Percentiles rank a stretch among this genome's conserved stretches.
These are phyloP conservation scores for Hozukius guyotensis DNA, from an alignment of 2,797 vertebrate species.

Conservation along the genomic window DNA sequence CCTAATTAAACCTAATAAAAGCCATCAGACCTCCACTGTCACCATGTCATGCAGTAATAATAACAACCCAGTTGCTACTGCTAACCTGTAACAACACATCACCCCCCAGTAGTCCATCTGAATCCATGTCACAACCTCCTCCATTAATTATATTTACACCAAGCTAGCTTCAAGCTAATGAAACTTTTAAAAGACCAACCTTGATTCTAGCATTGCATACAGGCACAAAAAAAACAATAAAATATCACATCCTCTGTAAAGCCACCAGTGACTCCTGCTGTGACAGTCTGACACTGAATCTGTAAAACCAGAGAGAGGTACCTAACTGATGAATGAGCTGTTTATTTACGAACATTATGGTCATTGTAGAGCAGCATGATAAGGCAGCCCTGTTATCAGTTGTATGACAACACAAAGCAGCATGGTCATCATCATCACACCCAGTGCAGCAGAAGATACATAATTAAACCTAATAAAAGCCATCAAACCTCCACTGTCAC, in stretches of 20 bases:
- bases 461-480: background rate
- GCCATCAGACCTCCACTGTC: background rate
- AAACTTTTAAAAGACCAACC: background rate
- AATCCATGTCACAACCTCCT: too few relatives aligned
- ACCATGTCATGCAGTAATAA: background rate
- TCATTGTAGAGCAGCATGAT: background rate
- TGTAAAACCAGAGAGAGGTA: background rate
- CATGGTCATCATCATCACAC: slow-evolving; percentile 2
- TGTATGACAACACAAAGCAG: slow-evolving; percentile 21
- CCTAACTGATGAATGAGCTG: background rate
- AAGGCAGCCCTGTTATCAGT: background rate
- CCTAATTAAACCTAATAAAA: background rate
- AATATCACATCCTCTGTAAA: background rate
- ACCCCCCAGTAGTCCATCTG: too few relatives aligned
- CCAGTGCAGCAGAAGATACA: background rate
- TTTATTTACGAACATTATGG: background rate
- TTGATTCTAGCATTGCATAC: background rate
- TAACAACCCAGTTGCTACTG: background rate
- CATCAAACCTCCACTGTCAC: background rate
- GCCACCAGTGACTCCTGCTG: background rate
- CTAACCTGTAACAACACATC: background rate
- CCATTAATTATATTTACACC: background rate
- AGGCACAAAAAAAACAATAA: background rate
- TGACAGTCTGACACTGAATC: background rate
- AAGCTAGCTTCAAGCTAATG: background rate